A percentile compares a stretch with the other conserved stretches of the same genome.
Evolutionary conservation across 2,888 invertebrate genomes (phyloP).

Genomic region (Polymixis flavicincta): DNA sequence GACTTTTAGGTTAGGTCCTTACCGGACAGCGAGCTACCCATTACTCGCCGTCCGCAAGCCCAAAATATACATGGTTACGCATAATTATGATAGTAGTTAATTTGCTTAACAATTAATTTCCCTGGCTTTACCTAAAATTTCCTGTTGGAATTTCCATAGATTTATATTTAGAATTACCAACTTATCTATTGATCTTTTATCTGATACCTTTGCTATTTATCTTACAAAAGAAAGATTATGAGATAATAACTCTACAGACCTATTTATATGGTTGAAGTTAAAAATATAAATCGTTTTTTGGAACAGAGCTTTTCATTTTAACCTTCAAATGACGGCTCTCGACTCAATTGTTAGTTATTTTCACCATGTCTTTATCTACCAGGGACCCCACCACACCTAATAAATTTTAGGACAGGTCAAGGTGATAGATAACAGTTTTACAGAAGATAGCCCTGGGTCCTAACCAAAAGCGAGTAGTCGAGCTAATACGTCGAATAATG

Average conservation of each 20-base stretch:
- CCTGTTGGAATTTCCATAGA: background rate
- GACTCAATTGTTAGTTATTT: background rate
- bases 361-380: background rate
- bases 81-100: background rate
- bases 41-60: no score
- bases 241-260: conserved; percentile 1
- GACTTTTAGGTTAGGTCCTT: no score
- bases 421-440: background rate
- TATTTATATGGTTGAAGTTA: background rate
- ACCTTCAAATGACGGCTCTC: background rate
- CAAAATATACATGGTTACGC: background rate
- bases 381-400: background rate
- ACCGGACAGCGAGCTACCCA: no score
- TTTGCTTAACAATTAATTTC: background rate
- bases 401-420: background rate
- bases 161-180: conserved; percentile 7
- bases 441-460: background rate
- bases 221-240: conserved; percentile 3
- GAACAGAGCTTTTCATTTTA: background rate
- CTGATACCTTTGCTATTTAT: background rate
- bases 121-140: background rate
- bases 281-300: background rate
- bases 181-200: conserved; percentile 2
- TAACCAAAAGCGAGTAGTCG: background rate
- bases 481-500: background rate